Evolutionary conservation across 2,113 vertebrate species (phyloP).

Genomic region (Urocolius indicus): DNA sequence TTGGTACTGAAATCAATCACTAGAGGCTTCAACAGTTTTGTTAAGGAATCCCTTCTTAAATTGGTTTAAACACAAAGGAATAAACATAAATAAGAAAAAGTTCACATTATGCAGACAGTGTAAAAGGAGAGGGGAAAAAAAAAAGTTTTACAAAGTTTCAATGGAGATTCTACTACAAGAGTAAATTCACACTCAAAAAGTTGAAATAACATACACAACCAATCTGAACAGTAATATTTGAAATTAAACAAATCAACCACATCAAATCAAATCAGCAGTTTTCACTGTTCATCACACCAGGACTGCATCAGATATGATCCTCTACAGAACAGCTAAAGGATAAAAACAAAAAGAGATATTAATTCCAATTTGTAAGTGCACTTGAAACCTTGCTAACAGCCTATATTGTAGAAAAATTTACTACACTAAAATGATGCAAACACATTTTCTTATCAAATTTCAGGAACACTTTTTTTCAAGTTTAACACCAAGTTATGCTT

Average conservation of each 20-base stretch:
- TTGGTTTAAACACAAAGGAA: background rate
- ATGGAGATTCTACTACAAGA: background rate
- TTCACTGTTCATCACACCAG: background rate
- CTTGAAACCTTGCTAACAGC: background rate
- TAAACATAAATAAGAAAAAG: background rate
- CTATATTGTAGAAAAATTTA: background rate
- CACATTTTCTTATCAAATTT: background rate
- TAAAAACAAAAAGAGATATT: background rate
- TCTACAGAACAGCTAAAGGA: background rate
- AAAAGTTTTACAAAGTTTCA: background rate
- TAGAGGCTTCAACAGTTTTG: background rate
- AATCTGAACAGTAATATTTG: background rate
- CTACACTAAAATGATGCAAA: background rate
- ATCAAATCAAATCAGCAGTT: background rate
- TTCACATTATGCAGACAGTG: background rate
- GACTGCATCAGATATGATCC: background rate
- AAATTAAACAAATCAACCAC: background rate
- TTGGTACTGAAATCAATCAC: background rate
- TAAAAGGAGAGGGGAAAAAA: background rate
- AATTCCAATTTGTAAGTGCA: background rate
- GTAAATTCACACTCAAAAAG: background rate
- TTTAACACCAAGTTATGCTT: background rate
- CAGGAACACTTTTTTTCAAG: background rate
- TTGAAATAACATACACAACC: background rate
- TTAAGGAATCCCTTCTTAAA: background rate